Evolutionary conservation across 1,140 invertebrate species (phyloP).

Genomic region (Chionoecetes opilio): DNA sequence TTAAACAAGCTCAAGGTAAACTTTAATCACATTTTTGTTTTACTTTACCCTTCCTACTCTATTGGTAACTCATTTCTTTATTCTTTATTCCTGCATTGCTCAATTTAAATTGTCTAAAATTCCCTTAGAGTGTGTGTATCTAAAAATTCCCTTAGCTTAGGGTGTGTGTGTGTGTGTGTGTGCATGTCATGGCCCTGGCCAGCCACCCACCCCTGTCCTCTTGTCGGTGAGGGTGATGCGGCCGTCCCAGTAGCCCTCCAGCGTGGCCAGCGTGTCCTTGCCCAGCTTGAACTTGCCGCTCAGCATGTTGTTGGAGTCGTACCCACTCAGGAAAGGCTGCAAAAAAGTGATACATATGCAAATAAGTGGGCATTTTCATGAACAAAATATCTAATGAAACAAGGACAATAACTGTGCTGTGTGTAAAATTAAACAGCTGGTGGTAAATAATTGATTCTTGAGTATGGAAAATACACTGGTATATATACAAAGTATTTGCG

Average conservation of each 20-base stretch:
- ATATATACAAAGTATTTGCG: too few relatives aligned
- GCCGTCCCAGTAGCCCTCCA: slow-evolving; percentile 97
- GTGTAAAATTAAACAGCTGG: too few relatives aligned
- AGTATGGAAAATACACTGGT: too few relatives aligned
- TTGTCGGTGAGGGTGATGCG: slow-evolving; percentile 93
- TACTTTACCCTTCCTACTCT: too few relatives aligned
- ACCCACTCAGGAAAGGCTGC: slow-evolving; percentile 80
- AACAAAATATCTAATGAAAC: neutral
- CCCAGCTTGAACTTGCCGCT: slow-evolving; percentile 93
- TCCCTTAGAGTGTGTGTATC: too few relatives aligned
- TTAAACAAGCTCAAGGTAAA: too few relatives aligned
- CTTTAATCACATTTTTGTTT: too few relatives aligned
- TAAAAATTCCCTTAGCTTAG: too few relatives aligned
- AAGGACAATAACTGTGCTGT: neutral
- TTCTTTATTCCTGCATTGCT: neutral
- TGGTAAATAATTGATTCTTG: too few relatives aligned
- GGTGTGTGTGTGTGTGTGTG: neutral
- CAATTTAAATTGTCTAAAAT: too few relatives aligned
- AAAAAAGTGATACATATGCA: neutral
- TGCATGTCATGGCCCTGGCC: neutral
- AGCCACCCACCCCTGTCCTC: slow-evolving; percentile 86
- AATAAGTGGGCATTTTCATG: neutral
- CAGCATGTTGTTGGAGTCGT: slow-evolving; percentile 88
- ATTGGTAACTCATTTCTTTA: neutral
- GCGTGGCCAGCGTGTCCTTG: slow-evolving; percentile 92